A percentile compares a stretch with the other conserved stretches of the same genome.
phyloP scores from a whole-genome alignment of 2,888 invertebrate genomes.

The Drosophila paramelanica region DNA sequence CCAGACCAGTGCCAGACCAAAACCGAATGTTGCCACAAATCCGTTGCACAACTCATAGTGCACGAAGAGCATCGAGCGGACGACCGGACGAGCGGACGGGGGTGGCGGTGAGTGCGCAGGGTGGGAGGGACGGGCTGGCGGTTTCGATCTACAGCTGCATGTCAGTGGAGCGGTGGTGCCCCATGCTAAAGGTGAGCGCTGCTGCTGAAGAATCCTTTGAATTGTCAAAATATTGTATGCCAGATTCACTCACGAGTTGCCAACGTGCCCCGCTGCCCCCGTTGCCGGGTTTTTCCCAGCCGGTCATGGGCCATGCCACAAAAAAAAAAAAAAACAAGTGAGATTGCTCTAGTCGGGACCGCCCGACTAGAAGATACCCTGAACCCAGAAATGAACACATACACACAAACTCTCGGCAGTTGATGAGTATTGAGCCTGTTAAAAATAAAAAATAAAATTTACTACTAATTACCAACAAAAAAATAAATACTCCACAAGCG shows the following conservation, averaged over 20 bases:
- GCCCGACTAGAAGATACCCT: too few species aligned
- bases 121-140: not conserved
- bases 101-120: not conserved
- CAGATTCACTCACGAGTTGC: constrained; percentile 78
- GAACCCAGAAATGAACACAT: too few species aligned
- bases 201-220: constrained; percentile 78
- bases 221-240: constrained; percentile 81
- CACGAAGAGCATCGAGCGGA: constrained; percentile 40
- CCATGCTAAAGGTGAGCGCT: constrained; percentile 56
- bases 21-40: constrained; percentile 46
- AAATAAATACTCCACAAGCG: too few species aligned
- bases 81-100: not conserved
- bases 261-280: constrained; percentile 27
- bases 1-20: constrained; percentile 29
- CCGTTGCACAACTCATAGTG: constrained; percentile 64
- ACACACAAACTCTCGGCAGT: too few species aligned
- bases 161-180: constrained; percentile 36
- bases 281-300: constrained; percentile 56
- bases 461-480: too few species aligned
- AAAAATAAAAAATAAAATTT: too few species aligned
- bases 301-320: constrained; percentile 67
- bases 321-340: constrained; percentile 11
- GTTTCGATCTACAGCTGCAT: constrained; percentile 50
- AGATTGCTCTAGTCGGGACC: too few species aligned
- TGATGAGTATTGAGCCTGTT: too few species aligned